Percentiles rank a stretch among this genome's conserved stretches.
These are phyloP conservation scores for Pseudonaja textilis DNA, from an alignment of 2,113 vertebrate species.

Conservation along the genomic window DNA sequence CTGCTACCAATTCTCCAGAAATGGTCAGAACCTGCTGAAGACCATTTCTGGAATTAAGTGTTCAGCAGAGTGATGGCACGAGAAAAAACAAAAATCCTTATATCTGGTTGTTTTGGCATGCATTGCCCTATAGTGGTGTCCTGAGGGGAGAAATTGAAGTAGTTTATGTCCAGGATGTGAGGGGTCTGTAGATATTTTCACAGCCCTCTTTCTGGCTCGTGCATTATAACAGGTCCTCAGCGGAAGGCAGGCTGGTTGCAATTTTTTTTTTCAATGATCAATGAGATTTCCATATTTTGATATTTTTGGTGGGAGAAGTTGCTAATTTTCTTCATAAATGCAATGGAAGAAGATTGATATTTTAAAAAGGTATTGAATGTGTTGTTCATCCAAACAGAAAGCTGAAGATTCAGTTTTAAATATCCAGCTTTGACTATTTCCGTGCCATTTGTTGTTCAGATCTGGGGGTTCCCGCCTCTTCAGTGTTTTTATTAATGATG, in stretches of 20 bases:
- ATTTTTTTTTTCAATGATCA: not conserved
- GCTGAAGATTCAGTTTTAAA: not conserved
- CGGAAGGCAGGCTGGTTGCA: not conserved
- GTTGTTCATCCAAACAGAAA: not conserved
- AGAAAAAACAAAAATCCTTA: not conserved
- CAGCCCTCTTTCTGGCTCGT: not conserved
- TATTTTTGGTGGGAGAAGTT: not conserved
- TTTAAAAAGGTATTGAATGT: not conserved
- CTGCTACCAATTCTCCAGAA: too few species aligned
- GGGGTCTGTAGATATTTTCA: not conserved
- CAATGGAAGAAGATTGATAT: not conserved
- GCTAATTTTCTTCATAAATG: not conserved
- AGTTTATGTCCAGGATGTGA: not conserved
- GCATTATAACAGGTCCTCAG: not conserved
- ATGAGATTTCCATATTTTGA: not conserved
- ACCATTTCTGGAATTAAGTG: not conserved
- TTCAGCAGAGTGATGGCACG: not conserved
- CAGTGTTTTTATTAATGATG: not conserved
- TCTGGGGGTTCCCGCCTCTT: not conserved
- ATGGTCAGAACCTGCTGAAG: too few species aligned
- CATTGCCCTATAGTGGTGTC: not conserved
- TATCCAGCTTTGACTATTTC: not conserved
- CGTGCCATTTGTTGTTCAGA: not conserved
- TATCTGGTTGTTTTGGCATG: not conserved
- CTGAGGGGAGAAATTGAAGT: not conserved